Conservation (phyloP, 2,888 invertebrate genomes). For the Metallyticus violacea region DNA sequence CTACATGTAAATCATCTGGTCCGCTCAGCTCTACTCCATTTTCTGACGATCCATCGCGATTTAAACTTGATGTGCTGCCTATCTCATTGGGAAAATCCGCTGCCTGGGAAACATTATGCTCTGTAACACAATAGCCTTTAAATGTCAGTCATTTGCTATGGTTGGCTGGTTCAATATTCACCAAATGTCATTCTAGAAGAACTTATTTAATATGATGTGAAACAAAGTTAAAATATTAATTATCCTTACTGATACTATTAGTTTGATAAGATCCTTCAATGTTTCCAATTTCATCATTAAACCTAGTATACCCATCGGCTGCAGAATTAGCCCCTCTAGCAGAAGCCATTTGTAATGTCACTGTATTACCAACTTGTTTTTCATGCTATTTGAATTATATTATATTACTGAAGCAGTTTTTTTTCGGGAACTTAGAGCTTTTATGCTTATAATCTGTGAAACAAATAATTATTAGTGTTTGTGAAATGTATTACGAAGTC, state of each 20-base stretch:
- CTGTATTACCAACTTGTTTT: neutral
- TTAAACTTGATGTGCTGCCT: conserved; percentile 35
- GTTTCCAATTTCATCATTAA: conserved; percentile 55
- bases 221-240: neutral
- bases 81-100: conserved; percentile 36
- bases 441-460: neutral
- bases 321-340: conserved; percentile 56
- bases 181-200: neutral
- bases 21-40: conserved; percentile 35
- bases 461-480: neutral
- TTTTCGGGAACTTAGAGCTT: neutral
- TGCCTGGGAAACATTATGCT: conserved; percentile 11
- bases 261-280: conserved; percentile 57
- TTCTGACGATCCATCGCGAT: conserved; percentile 38
- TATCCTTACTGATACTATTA: conserved; percentile 57
- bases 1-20: conserved; percentile 34
- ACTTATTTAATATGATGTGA: neutral
- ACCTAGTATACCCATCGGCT: conserved; percentile 62
- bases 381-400: neutral
- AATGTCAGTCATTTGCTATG: neutral
- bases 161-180: conserved; percentile 47
- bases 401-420: neutral
- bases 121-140: neutral
- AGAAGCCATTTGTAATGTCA: conserved; percentile 50
- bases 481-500: neutral